These are phyloP conservation scores for Drosophila anomalata DNA, from an alignment of 2,888 invertebrate genomes.

Conservation along the genomic window DNA sequence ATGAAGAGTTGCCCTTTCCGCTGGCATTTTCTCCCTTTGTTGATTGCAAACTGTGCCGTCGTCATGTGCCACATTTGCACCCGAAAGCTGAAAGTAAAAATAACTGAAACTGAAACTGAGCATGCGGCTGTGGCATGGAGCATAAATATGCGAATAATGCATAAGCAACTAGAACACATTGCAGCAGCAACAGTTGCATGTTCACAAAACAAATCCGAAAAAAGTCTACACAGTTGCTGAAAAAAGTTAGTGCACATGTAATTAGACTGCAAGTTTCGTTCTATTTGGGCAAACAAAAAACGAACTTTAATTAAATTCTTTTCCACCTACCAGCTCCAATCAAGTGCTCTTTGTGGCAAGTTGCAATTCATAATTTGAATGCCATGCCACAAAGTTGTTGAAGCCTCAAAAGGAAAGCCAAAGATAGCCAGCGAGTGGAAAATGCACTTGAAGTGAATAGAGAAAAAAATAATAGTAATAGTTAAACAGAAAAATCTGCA, in stretches of 20 bases:
- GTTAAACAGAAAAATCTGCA: background rate
- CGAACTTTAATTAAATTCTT: constrained; percentile 63
- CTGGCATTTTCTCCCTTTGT: constrained; percentile 49
- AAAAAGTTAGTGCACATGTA: constrained; percentile 59
- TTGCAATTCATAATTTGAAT: constrained; percentile 35
- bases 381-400: constrained; percentile 1
- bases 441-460: background rate
- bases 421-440: constrained; percentile 11
- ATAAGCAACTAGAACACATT: constrained; percentile 68
- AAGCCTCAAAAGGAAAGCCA: constrained; percentile 7
- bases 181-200: constrained; percentile 45
- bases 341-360: constrained; percentile 44
- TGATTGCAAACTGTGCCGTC: constrained; percentile 69
- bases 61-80: constrained; percentile 75
- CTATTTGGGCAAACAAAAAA: constrained; percentile 30
- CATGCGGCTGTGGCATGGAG: constrained; percentile 38
- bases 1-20: constrained; percentile 24
- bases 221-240: constrained; percentile 48
- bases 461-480: no score
- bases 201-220: constrained; percentile 17
- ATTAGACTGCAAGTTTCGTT: constrained; percentile 29
- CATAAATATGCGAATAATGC: constrained; percentile 68
- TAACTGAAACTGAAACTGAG: constrained; percentile 50
- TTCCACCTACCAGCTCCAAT: constrained; percentile 57
- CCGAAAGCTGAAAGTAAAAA: constrained; percentile 69